Percentiles rank a stretch among this genome's conserved stretches.
Conservation (phyloP, 2,113 vertebrate species). For the Microcebus tavaratra region DNA sequence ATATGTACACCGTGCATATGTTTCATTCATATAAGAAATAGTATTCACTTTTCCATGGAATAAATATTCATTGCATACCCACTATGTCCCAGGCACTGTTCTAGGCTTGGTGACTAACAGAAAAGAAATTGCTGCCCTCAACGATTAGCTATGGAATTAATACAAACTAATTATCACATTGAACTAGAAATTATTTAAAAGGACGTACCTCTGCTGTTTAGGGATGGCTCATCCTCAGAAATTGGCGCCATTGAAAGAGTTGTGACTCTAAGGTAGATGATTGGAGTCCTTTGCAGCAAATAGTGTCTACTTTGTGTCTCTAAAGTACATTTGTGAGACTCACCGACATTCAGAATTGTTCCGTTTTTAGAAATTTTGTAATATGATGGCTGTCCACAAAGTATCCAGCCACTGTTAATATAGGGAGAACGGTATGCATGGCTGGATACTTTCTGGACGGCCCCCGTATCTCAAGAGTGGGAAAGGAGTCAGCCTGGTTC, state of each 20-base stretch:
- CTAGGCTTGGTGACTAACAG: not conserved
- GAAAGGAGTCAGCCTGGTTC: not conserved
- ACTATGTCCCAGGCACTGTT: too few relatives aligned
- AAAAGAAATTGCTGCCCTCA: not conserved
- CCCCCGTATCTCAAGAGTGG: not conserved
- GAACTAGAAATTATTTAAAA: not conserved
- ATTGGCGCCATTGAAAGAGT: not conserved
- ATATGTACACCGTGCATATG: not conserved
- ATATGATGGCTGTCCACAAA: not conserved
- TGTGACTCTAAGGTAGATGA: not conserved
- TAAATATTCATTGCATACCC: not conserved
- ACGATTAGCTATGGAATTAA: not conserved
- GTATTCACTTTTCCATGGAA: not conserved
- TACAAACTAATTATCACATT: not conserved
- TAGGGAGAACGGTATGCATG: too few relatives aligned
- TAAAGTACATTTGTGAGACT: not conserved
- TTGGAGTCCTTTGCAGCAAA: not conserved
- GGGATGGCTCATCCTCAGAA: not conserved
- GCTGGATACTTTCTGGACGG: too few relatives aligned
- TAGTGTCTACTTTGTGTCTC: not conserved
- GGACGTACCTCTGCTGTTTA: not conserved
- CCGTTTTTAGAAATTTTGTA: not conserved
- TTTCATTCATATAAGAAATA: not conserved
- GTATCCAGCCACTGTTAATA: too few relatives aligned
- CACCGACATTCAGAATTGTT: not conserved